phyloP scores from a whole-genome alignment of 2,113 vertebrate species.

The Mobula birostris region DNA sequence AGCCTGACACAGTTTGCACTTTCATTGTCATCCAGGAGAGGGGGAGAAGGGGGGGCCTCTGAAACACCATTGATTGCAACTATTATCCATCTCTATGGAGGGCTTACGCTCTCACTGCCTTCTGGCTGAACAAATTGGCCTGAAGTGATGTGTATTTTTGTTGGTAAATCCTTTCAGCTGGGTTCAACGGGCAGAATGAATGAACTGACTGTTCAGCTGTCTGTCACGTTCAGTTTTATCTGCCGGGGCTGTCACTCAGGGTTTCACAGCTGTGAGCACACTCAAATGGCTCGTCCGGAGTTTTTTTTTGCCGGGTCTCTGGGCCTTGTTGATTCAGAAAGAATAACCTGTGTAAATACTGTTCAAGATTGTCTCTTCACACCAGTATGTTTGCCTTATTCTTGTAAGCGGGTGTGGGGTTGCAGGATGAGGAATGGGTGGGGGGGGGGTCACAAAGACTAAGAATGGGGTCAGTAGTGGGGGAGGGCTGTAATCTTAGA shows the following conservation, averaged over 20 bases:
- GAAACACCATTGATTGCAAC: constrained; percentile 44
- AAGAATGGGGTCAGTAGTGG: not conserved
- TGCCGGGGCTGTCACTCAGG: constrained; percentile 69
- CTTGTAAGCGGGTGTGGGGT: not conserved
- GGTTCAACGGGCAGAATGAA: constrained; percentile 77
- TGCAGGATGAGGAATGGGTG: not conserved
- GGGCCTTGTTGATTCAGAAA: constrained; percentile 54
- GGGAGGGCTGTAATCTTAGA: no score
- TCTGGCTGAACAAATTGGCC: constrained; percentile 72
- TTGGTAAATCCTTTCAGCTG: constrained; percentile 75
- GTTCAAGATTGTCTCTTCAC: constrained; percentile 5
- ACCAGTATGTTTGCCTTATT: not conserved
- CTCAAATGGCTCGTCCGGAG: constrained; percentile 68
- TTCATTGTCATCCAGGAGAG: constrained; percentile 46
- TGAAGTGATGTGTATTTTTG: constrained; percentile 74
- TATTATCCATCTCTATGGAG: constrained; percentile 51
- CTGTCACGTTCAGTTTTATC: constrained; percentile 71
- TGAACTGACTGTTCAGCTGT: constrained; percentile 60
- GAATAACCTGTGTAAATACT: constrained; percentile 50
- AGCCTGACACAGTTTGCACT: constrained; percentile 46
- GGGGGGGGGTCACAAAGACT: no score
- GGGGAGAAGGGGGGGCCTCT: constrained; percentile 46
- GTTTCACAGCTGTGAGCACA: constrained; percentile 65
- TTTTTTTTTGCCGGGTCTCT: constrained; percentile 59
- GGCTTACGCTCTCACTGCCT: constrained; percentile 52